A percentile compares a stretch with the other conserved stretches of the same genome.
Evolutionary conservation across 2,113 vertebrate genomes (phyloP).

Genomic region (Vulpes vulpes): DNA sequence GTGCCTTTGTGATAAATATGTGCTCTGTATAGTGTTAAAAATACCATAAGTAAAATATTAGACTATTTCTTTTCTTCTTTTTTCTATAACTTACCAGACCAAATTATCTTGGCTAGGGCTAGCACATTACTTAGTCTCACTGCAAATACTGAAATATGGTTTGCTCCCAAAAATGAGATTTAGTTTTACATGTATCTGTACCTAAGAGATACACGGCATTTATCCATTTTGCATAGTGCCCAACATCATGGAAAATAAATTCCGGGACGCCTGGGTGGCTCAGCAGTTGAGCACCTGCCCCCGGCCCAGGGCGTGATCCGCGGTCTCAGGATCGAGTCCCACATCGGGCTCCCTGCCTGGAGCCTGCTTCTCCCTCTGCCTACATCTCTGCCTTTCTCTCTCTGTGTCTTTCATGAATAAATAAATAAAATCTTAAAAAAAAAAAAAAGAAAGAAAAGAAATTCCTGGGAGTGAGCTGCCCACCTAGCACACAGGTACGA

Average conservation of each 20-base stretch:
- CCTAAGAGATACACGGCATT: not conserved
- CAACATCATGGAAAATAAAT: fast-evolving
- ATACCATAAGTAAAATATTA: not conserved
- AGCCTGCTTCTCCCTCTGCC: no score
- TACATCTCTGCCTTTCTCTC: no score
- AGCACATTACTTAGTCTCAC: not conserved
- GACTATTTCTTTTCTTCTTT: not conserved
- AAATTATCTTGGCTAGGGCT: not conserved
- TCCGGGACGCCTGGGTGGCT: no score
- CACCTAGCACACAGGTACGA: fast-evolving
- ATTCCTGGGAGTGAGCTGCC: not conserved
- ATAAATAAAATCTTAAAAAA: no score
- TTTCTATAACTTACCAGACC: conserved; percentile 23
- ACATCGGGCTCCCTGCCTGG: no score
- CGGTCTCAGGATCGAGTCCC: no score
- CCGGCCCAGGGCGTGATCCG: no score
- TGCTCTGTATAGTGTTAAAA: not conserved
- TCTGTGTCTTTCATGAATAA: no score
- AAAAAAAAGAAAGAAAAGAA: no score
- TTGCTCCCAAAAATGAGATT: not conserved
- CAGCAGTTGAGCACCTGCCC: no score
- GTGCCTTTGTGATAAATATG: not conserved
- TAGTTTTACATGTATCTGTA: not conserved
- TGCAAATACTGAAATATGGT: not conserved
- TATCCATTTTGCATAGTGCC: not conserved